Evolutionary conservation across 2,888 invertebrate genomes (phyloP).

Genomic region (Synanthedon tipuliformis): DNA sequence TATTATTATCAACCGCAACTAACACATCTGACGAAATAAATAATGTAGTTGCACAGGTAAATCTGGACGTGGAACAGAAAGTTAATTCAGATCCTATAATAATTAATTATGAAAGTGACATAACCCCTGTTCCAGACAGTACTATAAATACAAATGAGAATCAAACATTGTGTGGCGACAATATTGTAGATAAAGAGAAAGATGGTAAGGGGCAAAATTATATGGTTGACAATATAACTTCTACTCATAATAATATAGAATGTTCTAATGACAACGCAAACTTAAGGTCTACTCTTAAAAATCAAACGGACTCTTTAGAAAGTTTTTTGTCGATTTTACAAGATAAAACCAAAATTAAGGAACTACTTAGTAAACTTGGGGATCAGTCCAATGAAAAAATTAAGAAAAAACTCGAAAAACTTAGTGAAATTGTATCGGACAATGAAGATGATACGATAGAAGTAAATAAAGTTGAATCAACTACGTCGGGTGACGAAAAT

Average conservation of each 20-base stretch:
- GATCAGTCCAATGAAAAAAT: conserved; percentile 60
- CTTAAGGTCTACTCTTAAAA: conserved; percentile 9
- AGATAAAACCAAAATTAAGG: conserved; percentile 61
- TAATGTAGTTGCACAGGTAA: background rate
- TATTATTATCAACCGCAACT: background rate
- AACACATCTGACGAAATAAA: background rate
- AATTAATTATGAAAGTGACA: conserved; percentile 11
- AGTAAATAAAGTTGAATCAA: background rate
- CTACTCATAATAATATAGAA: conserved; percentile 20
- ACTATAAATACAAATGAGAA: conserved; percentile 30
- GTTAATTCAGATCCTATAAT: background rate
- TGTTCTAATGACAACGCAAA: background rate
- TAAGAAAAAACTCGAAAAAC: conserved; percentile 69
- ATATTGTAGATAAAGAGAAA: conserved; percentile 18
- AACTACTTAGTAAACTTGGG: conserved; percentile 49
- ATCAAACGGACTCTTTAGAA: conserved; percentile 30
- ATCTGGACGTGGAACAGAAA: background rate
- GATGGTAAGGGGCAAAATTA: conserved; percentile 36
- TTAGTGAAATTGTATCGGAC: conserved; percentile 68
- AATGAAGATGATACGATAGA: conserved; percentile 28
- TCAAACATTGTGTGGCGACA: conserved; percentile 9
- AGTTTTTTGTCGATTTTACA: conserved; percentile 48
- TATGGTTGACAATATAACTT: conserved; percentile 32
- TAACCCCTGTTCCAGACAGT: conserved; percentile 41
- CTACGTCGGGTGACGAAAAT: conserved; percentile 1